Evolutionary conservation across 2,888 invertebrate species (phyloP), one percentile per base, ranked within the genome.

Genomic region (Drosophila robusta): DNA sequence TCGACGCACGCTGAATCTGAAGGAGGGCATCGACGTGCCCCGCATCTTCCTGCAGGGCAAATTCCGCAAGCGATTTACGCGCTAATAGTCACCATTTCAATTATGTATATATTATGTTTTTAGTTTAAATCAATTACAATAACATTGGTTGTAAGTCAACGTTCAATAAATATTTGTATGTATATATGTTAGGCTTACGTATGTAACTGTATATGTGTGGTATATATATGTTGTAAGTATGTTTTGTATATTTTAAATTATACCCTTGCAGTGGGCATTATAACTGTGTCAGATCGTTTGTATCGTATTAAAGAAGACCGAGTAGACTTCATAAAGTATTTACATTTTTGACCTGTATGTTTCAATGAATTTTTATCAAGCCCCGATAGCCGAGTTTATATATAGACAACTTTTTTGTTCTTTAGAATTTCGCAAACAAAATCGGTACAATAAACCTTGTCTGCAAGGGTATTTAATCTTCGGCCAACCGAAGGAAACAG

Each of bases 11-110:
- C 94, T 98, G 0, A 99, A 99, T 92, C 94, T 96, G 56, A 98
- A 99, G 89, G 98, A 99, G 93, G 96, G 96, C 9, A 93, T 99
- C 47, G 95, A 97, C 93, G 98, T 98, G 0, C 97, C 97, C 0
- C 94, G 99, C 71, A 96, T 98, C 81, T 99, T 99, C 93, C 94
- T 99, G 0, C 99, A 99, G 92, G 97, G 95, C 4, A 97, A 97
- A 93, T 97, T 97, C 86, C 92, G 90, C 32, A 96, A 95, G 63
- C 49, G 29, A 22, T 9, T 7, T 11, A 3, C 7, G 6, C 11
- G 7, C 45, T 54, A 45, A 54, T 11, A 26, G 5, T 22, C 29
- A 32, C 29, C 50, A 58, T 42, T 56, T 62, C 36, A 67, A 62
- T 47, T 67, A 41, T 57, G 45, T 75, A 71, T 46, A 57, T 73